A percentile compares a stretch with the other conserved stretches of the same genome.
These are phyloP conservation scores for Adineta ricciae DNA, from an alignment of 2,888 invertebrate genomes.

Conservation along the genomic window DNA sequence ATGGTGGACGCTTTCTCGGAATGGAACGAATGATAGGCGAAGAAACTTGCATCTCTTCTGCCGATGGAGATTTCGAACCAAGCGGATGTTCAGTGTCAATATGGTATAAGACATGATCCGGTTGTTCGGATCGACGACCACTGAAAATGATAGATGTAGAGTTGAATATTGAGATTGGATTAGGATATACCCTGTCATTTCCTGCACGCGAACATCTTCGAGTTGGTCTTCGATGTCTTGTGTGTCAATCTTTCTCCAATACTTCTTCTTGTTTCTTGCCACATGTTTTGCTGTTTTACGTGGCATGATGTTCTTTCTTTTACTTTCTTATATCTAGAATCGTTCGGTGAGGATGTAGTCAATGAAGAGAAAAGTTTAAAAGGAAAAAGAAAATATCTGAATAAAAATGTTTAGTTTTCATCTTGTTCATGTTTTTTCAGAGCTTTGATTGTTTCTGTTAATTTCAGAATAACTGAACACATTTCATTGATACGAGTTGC, in stretches of 20 bases:
- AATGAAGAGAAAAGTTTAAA: background rate
- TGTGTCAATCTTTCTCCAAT: slow-evolving; percentile 31
- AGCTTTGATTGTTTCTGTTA: background rate
- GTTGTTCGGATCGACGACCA: slow-evolving; percentile 26
- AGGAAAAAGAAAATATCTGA: background rate
- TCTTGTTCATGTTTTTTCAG: background rate
- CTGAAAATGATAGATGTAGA: background rate
- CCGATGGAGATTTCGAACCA: background rate
- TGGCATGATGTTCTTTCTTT: background rate
- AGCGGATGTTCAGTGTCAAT: slow-evolving; percentile 4
- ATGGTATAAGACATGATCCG: slow-evolving; percentile 30
- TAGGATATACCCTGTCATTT: slow-evolving; percentile 24
- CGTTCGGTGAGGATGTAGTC: background rate
- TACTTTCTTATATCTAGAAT: background rate
- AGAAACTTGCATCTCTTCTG: background rate
- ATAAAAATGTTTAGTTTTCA: background rate
- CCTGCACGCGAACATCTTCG: slow-evolving; percentile 24
- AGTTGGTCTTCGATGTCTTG: slow-evolving; percentile 28
- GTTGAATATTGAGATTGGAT: background rate
- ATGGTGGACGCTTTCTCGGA: background rate
- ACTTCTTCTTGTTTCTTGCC: slow-evolving; percentile 24
- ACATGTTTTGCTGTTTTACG: slow-evolving; percentile 2
- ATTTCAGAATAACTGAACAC: background rate
- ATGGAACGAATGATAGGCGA: background rate
- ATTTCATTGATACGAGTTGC: background rate